Percentiles rank a stretch among this genome's conserved stretches.
Evolutionary conservation across 2,797 vertebrate genomes (phyloP).

Genomic region (Rhabdomys pumilio): DNA sequence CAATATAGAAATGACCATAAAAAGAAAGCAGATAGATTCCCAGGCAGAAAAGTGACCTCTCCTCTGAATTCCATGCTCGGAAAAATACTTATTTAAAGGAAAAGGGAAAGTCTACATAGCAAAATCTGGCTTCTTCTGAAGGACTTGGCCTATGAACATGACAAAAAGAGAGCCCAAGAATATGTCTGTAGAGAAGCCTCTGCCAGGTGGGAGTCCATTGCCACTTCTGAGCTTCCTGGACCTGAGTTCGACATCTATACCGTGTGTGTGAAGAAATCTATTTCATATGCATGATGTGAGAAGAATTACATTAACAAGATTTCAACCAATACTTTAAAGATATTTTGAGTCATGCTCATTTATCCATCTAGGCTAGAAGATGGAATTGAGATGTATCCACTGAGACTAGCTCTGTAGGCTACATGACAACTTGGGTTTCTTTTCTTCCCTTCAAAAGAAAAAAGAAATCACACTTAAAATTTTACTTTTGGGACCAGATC

Average conservation of each 20-base stretch:
- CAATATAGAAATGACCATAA: constrained; percentile 85
- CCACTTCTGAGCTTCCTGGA: not conserved
- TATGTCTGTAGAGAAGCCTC: accelerated
- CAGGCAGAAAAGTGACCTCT: constrained; percentile 85
- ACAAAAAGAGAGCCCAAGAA: not conserved
- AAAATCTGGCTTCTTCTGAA: constrained; percentile 73
- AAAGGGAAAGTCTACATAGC: constrained; percentile 57
- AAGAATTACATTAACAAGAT: not conserved
- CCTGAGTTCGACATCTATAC: not conserved
- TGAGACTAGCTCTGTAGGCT: not conserved
- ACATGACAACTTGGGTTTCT: not conserved
- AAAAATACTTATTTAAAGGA: constrained; percentile 82
- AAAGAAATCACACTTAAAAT: not conserved
- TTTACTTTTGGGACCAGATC: not conserved
- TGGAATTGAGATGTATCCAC: not conserved
- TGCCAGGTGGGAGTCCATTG: too few species aligned
- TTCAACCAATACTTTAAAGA: not conserved
- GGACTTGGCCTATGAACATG: not conserved
- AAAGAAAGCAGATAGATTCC: constrained; percentile 82
- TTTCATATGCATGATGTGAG: not conserved
- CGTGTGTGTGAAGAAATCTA: not conserved
- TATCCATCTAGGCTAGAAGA: not conserved
- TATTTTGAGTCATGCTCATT: not conserved
- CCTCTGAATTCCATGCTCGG: constrained; percentile 84
- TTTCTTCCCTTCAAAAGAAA: not conserved